Conservation (phyloP, 2,113 vertebrate species). For the Saccopteryx leptura region DNA sequence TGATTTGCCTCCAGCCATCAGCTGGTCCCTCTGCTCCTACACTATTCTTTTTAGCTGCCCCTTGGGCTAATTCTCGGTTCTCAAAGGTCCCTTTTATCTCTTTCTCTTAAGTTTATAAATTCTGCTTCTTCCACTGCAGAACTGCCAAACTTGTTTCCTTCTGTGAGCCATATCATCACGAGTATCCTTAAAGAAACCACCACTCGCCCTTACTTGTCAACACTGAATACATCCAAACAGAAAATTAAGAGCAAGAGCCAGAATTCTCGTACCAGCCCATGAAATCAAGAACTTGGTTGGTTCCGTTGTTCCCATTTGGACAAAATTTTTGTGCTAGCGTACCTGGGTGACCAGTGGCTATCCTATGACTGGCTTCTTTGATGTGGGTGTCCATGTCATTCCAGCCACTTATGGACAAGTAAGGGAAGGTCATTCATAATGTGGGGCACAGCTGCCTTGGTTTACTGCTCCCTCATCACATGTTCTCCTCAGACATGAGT, state of each 20-base stretch:
- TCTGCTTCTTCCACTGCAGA: conserved; percentile 1
- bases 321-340: background rate
- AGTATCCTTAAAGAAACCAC: background rate
- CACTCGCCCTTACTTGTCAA: background rate
- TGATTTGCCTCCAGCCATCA: background rate
- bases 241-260: conserved; percentile 33
- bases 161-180: background rate
- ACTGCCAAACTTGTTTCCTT: background rate
- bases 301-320: background rate
- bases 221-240: background rate
- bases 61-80: background rate
- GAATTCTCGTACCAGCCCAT: background rate
- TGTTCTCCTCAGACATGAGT: background rate
- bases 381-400: background rate
- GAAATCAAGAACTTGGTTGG: background rate
- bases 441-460: background rate
- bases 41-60: background rate
- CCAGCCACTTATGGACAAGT: background rate
- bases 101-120: conserved; percentile 25
- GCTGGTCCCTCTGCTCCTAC: background rate
- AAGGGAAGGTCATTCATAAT: background rate
- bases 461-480: background rate
- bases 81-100: background rate
- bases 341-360: background rate
- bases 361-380: background rate